These are phyloP conservation scores for Eristalis tenax DNA, from an alignment of 2,888 invertebrate species.

Conservation along the genomic window DNA sequence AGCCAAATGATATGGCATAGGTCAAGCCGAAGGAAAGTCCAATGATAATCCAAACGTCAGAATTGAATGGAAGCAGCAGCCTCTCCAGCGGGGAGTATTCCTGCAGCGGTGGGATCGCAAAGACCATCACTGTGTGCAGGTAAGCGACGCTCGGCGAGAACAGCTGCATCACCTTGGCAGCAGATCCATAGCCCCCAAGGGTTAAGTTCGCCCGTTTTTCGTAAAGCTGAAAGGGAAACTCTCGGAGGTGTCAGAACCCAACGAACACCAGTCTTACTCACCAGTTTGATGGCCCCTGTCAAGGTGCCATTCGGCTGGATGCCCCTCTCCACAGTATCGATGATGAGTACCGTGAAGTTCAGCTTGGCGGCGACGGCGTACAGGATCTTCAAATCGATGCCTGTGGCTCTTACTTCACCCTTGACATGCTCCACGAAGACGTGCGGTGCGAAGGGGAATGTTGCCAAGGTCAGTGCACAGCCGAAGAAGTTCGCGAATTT, in stretches of 20 bases:
- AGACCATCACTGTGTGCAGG: constrained; percentile 41
- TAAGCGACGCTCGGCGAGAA: constrained; percentile 40
- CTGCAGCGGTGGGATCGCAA: constrained; percentile 46
- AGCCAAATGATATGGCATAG: constrained; percentile 5
- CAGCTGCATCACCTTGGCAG: constrained; percentile 33
- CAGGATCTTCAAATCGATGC: constrained; percentile 38
- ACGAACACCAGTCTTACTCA: constrained; percentile 51
- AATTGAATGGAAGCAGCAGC: constrained; percentile 34
- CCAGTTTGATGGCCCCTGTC: constrained; percentile 77
- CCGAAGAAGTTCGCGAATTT: constrained; percentile 51
- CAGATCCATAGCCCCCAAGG: constrained; percentile 44
- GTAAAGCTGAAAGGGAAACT: constrained; percentile 10
- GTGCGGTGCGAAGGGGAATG: constrained; percentile 51
- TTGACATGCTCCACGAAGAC: constrained; percentile 14
- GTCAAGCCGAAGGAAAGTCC: constrained; percentile 37
- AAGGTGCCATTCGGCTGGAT: constrained; percentile 75
- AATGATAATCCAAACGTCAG: constrained; percentile 39
- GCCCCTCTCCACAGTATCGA: constrained; percentile 72
- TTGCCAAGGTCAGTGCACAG: constrained; percentile 30
- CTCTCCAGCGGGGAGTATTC: constrained; percentile 50
- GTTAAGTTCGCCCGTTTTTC: constrained; percentile 46
- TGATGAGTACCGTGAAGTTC: constrained; percentile 23
- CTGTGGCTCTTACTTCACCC: background rate
- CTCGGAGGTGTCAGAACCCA: background rate
- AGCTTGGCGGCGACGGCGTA: constrained; percentile 38